Conservation (phyloP, 1,140 invertebrate genomes). For the Camponotus floridanus region DNA sequence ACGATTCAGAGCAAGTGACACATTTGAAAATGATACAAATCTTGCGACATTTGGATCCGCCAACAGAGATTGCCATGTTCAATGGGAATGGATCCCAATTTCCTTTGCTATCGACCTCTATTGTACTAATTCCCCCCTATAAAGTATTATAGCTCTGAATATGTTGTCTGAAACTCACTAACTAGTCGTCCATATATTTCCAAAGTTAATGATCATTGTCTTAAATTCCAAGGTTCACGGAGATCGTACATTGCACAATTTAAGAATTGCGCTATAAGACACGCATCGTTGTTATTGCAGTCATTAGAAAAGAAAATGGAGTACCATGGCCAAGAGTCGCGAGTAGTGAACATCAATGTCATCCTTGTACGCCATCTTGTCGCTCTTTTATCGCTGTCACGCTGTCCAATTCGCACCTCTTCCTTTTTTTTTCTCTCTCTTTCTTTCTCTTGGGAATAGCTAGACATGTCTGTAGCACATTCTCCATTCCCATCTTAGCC, state of each 20-base stretch:
- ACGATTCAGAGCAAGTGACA: neutral
- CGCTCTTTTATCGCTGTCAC: constrained; percentile 41
- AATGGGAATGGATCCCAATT: neutral
- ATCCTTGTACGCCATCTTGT: constrained; percentile 58
- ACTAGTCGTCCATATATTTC: constrained; percentile 20
- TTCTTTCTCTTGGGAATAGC: constrained; percentile 9
- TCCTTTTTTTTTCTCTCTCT: constrained; percentile 22
- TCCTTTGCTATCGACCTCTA: neutral
- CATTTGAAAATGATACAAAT: neutral
- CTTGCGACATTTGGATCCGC: neutral
- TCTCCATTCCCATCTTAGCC: constrained; percentile 3
- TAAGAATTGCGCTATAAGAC: neutral
- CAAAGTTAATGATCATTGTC: constrained; percentile 5
- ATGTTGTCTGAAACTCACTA: neutral
- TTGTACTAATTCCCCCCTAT: neutral
- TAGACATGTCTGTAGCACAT: constrained; percentile 72
- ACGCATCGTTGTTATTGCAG: neutral
- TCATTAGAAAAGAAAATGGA: neutral
- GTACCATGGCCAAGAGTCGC: constrained; percentile 27
- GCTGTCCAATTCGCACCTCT: constrained; percentile 15
- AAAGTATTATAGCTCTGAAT: neutral
- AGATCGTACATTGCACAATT: constrained; percentile 34
- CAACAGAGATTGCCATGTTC: neutral
- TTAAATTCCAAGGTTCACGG: constrained; percentile 19
- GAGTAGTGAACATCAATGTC: constrained; percentile 72